A percentile compares a stretch with the other conserved stretches of the same genome.
Evolutionary conservation across 2,113 vertebrate genomes (phyloP).

Genomic region (Phalacrocorax carbo): DNA sequence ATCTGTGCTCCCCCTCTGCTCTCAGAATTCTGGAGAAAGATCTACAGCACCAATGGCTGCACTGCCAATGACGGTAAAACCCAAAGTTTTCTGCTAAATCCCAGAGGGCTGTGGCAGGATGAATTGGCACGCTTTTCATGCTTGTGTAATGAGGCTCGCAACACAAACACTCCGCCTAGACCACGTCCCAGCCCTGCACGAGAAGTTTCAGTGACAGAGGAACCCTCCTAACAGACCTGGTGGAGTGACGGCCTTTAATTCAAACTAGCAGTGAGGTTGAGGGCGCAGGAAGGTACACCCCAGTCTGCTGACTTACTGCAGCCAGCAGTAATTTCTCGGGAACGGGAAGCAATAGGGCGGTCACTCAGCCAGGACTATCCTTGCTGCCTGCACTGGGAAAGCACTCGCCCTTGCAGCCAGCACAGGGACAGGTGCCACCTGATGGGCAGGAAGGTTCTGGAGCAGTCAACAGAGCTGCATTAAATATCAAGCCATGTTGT

Average conservation of each 20-base stretch:
- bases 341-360: not conserved
- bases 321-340: not conserved
- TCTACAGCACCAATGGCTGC: not conserved
- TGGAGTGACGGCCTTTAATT: not conserved
- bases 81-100: not conserved
- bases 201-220: not conserved
- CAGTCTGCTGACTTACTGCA: not conserved
- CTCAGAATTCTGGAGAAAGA: not conserved
- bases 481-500: not conserved
- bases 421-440: not conserved
- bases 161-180: not conserved
- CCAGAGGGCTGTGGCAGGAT: fast-evolving
- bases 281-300: fast-evolving
- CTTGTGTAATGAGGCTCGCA: fast-evolving
- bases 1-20: not conserved
- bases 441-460: not conserved
- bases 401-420: not conserved
- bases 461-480: not conserved
- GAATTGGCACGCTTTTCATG: not conserved
- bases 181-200: not conserved
- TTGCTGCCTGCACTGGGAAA: not conserved
- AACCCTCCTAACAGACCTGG: not conserved
- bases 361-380: not conserved
- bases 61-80: not conserved
- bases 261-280: not conserved